Evolutionary conservation across 2,888 invertebrate species (phyloP), one percentile per base, ranked within the genome.

Genomic region (Polymixis flavicincta): DNA sequence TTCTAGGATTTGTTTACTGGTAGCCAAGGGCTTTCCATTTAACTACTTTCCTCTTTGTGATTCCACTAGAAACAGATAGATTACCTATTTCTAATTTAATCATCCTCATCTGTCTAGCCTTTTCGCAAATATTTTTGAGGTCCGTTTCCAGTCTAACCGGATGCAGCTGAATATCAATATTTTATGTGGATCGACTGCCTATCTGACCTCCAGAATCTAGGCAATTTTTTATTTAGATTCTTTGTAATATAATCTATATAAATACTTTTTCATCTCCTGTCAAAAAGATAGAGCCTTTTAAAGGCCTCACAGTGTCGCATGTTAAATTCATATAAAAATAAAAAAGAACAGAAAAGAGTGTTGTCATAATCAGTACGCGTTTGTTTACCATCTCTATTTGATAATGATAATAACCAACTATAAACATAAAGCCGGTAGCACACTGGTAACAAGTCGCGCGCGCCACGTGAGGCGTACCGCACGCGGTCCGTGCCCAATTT

Each of bases 401-500:
- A 9, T 42, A 68, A 42, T 64, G 11, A 28, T 65, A 71, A 61
- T 50, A 63, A 65, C 25, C 48, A 75, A 61, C 42, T 61, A 52
- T 67, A 66, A 76, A 68, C 63, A 82, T 85, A 60, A 87, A 82
- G 88, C 71, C 32, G n/a, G 72, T 71, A 57, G 42, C 88, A 87
- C 85, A 87, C 87, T 75, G n/a, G 67, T 59, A 59, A 37, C 75
- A 72, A 73, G 72, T 42, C 83, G 78, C 82, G 67, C 71, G 76
- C 59, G 32, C 42, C 76, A 85, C 85, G 88, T 85, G 89, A 72
- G 76, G 52, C 68, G 74, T 19, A 70, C 65, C 71, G 73, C 55
- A 66, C 80, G 69, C 78, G 60, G 57, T 80, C 71, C 79, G 85
- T 87, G 87, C 85, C 85, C 83, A 87, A 85, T 88, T 85, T 89